Evolutionary conservation across 2,888 invertebrate genomes (phyloP).

Genomic region (Drosophila longiperda): DNA sequence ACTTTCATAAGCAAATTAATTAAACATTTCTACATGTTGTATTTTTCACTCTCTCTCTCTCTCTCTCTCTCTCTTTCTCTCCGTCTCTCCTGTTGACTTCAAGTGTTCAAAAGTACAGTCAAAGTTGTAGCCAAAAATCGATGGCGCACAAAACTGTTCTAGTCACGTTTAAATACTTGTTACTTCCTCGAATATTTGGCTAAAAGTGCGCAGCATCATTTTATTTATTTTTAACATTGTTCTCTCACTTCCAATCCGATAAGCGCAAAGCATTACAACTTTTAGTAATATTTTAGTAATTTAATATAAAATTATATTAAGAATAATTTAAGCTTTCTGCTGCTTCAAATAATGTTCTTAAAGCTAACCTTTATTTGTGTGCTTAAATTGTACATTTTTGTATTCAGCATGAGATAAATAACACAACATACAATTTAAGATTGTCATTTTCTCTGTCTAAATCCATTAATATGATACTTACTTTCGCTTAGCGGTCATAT

Average conservation of each 20-base stretch:
- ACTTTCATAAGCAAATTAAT: conserved; percentile 78
- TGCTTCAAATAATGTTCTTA: neutral
- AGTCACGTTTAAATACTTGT: neutral
- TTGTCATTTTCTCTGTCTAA: neutral
- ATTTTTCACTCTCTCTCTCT: neutral
- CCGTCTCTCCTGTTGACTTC: conserved; percentile 23
- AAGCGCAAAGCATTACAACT: neutral
- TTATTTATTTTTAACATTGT: neutral
- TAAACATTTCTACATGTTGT: conserved; percentile 58
- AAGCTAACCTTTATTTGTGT: neutral
- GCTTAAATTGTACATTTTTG: neutral
- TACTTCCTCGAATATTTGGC: conserved; percentile 18
- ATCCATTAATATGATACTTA: neutral
- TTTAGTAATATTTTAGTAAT: neutral
- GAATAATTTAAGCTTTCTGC: neutral
- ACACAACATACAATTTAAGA: neutral
- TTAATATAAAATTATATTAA: neutral
- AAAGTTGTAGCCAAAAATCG: conserved; percentile 39
- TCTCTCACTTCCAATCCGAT: neutral
- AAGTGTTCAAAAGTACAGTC: conserved; percentile 45
- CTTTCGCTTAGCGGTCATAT: neutral
- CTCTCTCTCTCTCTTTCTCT: no score
- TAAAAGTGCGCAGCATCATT: neutral
- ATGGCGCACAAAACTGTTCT: neutral
- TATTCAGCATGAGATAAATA: neutral